A percentile compares a stretch with the other conserved stretches of the same genome.
phyloP scores from a whole-genome alignment of 2,113 vertebrate genomes.

The Halichoeres trimaculatus region DNA sequence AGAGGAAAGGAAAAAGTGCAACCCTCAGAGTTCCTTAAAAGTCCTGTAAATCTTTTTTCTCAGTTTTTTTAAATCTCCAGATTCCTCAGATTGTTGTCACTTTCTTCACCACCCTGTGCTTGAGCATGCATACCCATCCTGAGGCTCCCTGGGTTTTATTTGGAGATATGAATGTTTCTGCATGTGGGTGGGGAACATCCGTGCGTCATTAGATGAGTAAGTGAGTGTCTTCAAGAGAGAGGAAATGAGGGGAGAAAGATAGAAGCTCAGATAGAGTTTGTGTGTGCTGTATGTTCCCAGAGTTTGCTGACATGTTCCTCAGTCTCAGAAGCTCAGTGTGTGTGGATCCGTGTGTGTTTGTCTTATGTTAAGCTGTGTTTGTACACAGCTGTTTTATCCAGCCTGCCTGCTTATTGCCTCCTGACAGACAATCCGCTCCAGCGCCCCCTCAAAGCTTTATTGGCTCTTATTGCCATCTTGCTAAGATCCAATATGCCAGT shows the following conservation, averaged over 20 bases:
- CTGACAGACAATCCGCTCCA: slow-evolving; percentile 56
- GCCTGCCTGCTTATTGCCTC: slow-evolving; percentile 37
- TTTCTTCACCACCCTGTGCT: slow-evolving; percentile 14
- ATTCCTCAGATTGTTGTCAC: slow-evolving; percentile 26
- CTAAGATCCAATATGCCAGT: slow-evolving; percentile 77
- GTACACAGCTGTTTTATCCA: slow-evolving; percentile 28
- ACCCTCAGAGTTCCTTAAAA: slow-evolving; percentile 13
- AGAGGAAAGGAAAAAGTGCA: background rate
- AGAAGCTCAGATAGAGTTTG: slow-evolving; percentile 33
- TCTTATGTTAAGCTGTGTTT: slow-evolving; percentile 34
- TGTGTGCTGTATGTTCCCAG: background rate
- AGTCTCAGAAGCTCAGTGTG: background rate
- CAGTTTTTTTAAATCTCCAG: slow-evolving; percentile 1
- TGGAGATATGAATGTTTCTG: slow-evolving; percentile 29
- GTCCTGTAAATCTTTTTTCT: background rate
- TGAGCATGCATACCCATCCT: slow-evolving; percentile 14
- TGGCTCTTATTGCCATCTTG: slow-evolving; percentile 77
- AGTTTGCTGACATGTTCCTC: background rate
- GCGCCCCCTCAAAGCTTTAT: slow-evolving; percentile 69
- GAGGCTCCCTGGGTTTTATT: slow-evolving; percentile 41
- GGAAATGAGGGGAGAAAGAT: slow-evolving; percentile 63
- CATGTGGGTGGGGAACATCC: slow-evolving; percentile 53
- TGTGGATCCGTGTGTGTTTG: slow-evolving; percentile 9
- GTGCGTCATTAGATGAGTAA: slow-evolving; percentile 59
- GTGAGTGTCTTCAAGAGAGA: slow-evolving; percentile 48